These are phyloP conservation scores for Syrrhaptes paradoxus DNA, from an alignment of 2,113 vertebrate species.

Conservation along the genomic window DNA sequence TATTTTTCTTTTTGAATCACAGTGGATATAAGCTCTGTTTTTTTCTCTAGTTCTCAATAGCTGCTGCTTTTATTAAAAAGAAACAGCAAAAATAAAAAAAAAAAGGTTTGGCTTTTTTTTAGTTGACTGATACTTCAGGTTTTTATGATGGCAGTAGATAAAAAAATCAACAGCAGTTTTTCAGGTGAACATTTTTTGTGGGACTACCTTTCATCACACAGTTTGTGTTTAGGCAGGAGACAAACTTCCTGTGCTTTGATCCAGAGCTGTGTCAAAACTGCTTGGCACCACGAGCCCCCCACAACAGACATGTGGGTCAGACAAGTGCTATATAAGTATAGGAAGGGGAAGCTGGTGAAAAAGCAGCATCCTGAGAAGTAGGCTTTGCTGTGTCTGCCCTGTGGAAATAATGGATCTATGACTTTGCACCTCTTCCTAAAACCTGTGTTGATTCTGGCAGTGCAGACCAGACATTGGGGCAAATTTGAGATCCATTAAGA, in stretches of 20 bases:
- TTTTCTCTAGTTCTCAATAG: neutral
- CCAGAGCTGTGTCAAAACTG: neutral
- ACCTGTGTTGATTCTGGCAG: neutral
- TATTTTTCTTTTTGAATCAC: neutral
- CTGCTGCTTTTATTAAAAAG: neutral
- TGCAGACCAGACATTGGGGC: neutral
- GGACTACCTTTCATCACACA: neutral
- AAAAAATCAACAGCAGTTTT: neutral
- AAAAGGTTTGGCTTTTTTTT: neutral
- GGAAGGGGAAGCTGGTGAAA: neutral
- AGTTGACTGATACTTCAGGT: neutral
- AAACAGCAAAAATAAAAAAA: neutral
- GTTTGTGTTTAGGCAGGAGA: neutral
- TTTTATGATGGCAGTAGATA: neutral
- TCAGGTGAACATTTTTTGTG: neutral
- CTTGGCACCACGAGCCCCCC: neutral
- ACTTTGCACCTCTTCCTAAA: neutral
- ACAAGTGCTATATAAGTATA: fast-evolving
- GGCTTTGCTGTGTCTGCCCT: neutral
- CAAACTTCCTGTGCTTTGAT: neutral
- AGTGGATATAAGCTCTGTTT: neutral
- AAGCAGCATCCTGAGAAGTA: neutral
- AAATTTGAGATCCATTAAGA: neutral
- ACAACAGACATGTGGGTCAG: too few relatives aligned
- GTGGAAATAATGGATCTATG: neutral